Conservation (phyloP, 2,797 vertebrate genomes). For the Notolabrus celidotus region DNA sequence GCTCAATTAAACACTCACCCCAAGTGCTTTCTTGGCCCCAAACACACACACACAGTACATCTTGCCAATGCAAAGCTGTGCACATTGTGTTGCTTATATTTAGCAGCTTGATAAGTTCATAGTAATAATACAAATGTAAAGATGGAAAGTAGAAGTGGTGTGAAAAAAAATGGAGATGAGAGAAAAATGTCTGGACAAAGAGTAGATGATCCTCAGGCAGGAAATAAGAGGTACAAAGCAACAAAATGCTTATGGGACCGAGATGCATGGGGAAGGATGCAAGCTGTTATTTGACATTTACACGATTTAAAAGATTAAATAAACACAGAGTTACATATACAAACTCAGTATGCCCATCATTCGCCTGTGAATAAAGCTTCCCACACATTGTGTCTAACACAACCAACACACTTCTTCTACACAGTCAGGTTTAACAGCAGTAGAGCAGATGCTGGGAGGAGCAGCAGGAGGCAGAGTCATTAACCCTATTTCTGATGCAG, state of each 20-base stretch:
- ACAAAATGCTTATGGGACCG: too few relatives aligned
- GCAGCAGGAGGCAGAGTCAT: constrained; percentile 31
- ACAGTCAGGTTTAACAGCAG: constrained; percentile 41
- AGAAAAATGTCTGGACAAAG: too few relatives aligned
- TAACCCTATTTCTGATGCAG: constrained; percentile 30
- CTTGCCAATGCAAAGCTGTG: constrained; percentile 32
- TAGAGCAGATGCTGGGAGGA: constrained; percentile 25
- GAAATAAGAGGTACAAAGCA: too few relatives aligned
- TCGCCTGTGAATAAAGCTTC: constrained; percentile 31
- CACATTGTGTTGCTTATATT: too few relatives aligned
- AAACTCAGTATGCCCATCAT: constrained; percentile 49
- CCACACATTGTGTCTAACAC: too few relatives aligned
- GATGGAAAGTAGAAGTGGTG: too few relatives aligned
- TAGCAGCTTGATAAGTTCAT: constrained; percentile 11
- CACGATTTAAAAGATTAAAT: neutral
- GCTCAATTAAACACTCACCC: constrained; percentile 44
- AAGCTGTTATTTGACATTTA: constrained; percentile 7
- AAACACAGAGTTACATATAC: too few relatives aligned
- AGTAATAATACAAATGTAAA: constrained; percentile 7
- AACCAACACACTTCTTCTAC: too few relatives aligned
- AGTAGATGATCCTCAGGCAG: too few relatives aligned
- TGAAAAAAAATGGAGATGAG: too few relatives aligned
- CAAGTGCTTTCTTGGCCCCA: constrained; percentile 39
- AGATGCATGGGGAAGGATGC: too few relatives aligned
- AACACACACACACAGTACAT: constrained; percentile 7